Conservation (phyloP, 2,888 invertebrate species). For the Brenthis daphne region DNA sequence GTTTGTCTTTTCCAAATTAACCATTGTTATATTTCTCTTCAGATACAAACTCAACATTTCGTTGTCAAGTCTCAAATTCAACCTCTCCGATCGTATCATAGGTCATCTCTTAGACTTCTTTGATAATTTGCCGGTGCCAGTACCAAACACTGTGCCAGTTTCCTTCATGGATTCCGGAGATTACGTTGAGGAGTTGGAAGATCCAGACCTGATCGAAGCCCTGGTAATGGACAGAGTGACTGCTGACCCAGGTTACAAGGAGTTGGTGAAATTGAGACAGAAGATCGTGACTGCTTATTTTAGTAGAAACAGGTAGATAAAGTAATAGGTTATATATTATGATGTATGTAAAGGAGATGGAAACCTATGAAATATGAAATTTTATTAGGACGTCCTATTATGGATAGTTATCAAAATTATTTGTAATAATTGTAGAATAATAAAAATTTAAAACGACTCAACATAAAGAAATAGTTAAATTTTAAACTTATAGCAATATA, state of each 20-base stretch:
- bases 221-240: conserved; percentile 60
- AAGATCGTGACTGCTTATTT: conserved; percentile 73
- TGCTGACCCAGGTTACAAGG: conserved; percentile 66
- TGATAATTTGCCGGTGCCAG: conserved; percentile 72
- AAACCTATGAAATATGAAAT: too few relatives aligned
- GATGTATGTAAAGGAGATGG: too few relatives aligned
- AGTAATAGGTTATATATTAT: background rate
- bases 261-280: conserved; percentile 67
- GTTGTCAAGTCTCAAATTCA: conserved; percentile 87
- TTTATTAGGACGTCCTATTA: too few relatives aligned
- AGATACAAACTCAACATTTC: conserved; percentile 90
- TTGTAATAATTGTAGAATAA: background rate
- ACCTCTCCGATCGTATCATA: conserved; percentile 88
- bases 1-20: background rate
- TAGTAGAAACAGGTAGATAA: conserved; percentile 60
- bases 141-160: conserved; percentile 73
- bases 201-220: conserved; percentile 56
- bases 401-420: conserved; percentile 11
- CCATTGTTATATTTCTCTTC: conserved; percentile 45
- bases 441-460: background rate
- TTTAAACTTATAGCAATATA: background rate
- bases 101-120: conserved; percentile 84
- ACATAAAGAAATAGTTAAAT: background rate
- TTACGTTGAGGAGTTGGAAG: conserved; percentile 61
- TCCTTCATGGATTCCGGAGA: conserved; percentile 74